Evolutionary conservation across 2,113 vertebrate genomes (phyloP).

Genomic region (Trochalopteron elliotii): DNA sequence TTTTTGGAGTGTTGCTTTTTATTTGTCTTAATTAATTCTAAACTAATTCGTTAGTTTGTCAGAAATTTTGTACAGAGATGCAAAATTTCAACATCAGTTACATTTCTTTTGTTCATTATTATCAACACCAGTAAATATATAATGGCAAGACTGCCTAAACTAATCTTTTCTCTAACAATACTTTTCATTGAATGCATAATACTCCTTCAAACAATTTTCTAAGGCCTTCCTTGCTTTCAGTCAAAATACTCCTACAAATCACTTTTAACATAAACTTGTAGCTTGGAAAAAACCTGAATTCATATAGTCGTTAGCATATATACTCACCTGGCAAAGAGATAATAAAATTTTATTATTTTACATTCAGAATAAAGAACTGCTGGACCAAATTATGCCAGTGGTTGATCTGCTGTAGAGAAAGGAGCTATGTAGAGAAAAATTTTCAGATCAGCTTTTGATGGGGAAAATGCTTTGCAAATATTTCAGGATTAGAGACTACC

Average conservation of each 20-base stretch:
- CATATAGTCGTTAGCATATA: background rate
- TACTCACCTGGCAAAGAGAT: background rate
- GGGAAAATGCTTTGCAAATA: background rate
- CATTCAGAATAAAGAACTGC: background rate
- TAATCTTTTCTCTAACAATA: background rate
- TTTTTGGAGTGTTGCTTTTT: background rate
- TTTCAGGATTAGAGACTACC: background rate
- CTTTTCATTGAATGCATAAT: background rate
- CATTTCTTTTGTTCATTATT: background rate
- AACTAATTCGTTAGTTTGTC: background rate
- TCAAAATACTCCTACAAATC: background rate
- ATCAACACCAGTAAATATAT: background rate
- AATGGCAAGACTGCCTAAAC: background rate
- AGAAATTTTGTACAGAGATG: background rate
- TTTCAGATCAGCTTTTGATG: background rate
- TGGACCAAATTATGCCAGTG: background rate
- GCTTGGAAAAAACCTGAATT: background rate
- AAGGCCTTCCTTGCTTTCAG: background rate
- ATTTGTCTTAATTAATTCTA: background rate
- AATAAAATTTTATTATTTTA: background rate
- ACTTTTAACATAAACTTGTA: background rate
- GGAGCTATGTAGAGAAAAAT: background rate
- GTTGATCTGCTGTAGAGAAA: background rate
- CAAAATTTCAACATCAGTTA: background rate
- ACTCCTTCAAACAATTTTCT: background rate